Base-by-base conservation (phyloP, 2,113 vertebrate genomes). In the Rhizomys pruinosus region DNA sequence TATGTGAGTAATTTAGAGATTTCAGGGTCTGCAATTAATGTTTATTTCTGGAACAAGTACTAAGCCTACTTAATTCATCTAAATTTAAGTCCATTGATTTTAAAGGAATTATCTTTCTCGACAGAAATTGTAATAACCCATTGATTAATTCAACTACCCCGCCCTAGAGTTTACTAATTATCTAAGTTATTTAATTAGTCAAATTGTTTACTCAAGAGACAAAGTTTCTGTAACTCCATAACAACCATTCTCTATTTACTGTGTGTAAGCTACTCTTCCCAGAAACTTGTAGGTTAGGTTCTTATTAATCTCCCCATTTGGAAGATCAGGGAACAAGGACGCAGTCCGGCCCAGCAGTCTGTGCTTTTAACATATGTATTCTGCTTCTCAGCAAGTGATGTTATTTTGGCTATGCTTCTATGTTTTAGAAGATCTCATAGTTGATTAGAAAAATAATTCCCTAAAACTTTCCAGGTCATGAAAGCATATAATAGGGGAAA, bases 381-480 rank as follows among this genome's bases (percentile, higher is more conserved):
- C 39, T 84, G 72, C 12, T 89, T 73, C 47, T 84, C 44, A 72
- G 85, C 57, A 84, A 93, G 39, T 37, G 7, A 77, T 89, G 39
- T 87, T 87, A 84, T 90, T 96, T 92, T 87, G 47, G 72, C 32
- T 84, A 59, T 7, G 76, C 39, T 89, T 92, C n/a, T 76, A 20
- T 4, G 57, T 96, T 93, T 96, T 89, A 89, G 47, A 96, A 93
- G 71, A 77, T 76, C 80, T 34, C 32, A 71, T 57, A 59, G 22
- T 69, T 94, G 42, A 93, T 84, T 94, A 17, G 55, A 77, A 74
- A 90, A 93, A 87, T 47, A 89, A 92, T 87, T 12, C 2, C 37
- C 74, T 89, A 76, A 95, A 94, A 85, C 57, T 84, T 95, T 95
- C 72, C 94, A 96, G 86, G 86, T 89, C 27, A 80, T 87, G 73